Evolutionary conservation across 2,797 vertebrate species (phyloP).

Genomic region (Dermochelys coriacea): DNA sequence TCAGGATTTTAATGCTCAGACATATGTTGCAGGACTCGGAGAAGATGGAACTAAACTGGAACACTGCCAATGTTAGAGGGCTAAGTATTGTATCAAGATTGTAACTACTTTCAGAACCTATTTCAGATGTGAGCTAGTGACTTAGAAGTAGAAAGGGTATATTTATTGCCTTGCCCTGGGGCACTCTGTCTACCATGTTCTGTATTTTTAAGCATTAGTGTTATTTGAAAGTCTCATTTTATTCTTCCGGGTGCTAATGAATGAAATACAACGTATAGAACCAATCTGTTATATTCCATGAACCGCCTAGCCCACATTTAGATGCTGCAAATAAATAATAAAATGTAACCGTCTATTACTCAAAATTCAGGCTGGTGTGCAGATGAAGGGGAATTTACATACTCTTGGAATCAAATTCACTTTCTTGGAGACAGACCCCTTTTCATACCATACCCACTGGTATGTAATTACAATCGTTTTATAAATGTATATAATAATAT

Average conservation of each 20-base stretch:
- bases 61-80: neutral
- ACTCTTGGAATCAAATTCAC: conserved; percentile 27
- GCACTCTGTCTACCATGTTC: neutral
- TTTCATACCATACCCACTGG: neutral
- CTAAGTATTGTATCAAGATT: neutral
- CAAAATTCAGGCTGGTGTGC: conserved; percentile 41
- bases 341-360: neutral
- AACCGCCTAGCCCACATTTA: neutral
- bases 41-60: neutral
- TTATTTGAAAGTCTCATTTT: neutral
- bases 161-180: neutral
- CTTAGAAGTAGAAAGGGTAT: neutral
- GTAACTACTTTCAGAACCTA: neutral
- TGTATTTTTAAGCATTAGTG: neutral
- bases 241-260: neutral
- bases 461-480: neutral
- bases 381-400: conserved; percentile 40
- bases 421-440: neutral
- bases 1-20: neutral
- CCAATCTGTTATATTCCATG: neutral
- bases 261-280: neutral
- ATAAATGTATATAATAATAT: neutral
- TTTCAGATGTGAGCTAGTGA: neutral
- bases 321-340: neutral
- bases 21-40: neutral